Percentiles rank a stretch among this genome's conserved stretches.
phyloP scores from a whole-genome alignment of 2,113 vertebrate species.

The Clinocottus analis region DNA sequence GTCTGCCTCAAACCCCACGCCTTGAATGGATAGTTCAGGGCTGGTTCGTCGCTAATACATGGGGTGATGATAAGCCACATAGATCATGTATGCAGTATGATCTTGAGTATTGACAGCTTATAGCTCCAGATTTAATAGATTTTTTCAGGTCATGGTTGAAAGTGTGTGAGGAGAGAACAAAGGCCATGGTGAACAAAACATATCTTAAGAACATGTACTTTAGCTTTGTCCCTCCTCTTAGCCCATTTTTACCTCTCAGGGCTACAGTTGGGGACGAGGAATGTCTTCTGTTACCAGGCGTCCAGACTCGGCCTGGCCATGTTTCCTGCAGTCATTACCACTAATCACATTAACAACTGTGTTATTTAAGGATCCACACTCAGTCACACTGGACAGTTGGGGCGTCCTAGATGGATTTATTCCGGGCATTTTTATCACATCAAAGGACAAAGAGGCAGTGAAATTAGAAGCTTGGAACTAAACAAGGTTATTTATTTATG shows the following conservation, averaged over 20 bases:
- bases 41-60: neutral
- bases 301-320: neutral
- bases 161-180: neutral
- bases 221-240: slow-evolving; percentile 1
- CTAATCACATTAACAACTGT: slow-evolving; percentile 33
- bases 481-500: neutral
- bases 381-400: slow-evolving; percentile 10
- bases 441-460: neutral
- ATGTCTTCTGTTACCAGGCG: neutral
- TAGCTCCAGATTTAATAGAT: slow-evolving; percentile 21
- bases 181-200: slow-evolving; percentile 15
- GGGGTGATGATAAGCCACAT: neutral
- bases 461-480: neutral
- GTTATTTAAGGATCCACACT: slow-evolving; percentile 32
- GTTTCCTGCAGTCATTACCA: slow-evolving; percentile 33
- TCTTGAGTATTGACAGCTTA: neutral
- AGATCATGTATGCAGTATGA: slow-evolving; percentile 13
- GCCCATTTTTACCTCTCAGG: neutral
- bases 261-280: neutral
- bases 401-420: neutral
- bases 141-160: slow-evolving; percentile 3
- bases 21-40: neutral
- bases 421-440: neutral
- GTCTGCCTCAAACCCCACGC: slow-evolving; percentile 6
- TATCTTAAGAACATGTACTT: slow-evolving; percentile 36